Base-by-base conservation (phyloP, 2,888 invertebrate species). In the Pristionchus exspectatus region DNA sequence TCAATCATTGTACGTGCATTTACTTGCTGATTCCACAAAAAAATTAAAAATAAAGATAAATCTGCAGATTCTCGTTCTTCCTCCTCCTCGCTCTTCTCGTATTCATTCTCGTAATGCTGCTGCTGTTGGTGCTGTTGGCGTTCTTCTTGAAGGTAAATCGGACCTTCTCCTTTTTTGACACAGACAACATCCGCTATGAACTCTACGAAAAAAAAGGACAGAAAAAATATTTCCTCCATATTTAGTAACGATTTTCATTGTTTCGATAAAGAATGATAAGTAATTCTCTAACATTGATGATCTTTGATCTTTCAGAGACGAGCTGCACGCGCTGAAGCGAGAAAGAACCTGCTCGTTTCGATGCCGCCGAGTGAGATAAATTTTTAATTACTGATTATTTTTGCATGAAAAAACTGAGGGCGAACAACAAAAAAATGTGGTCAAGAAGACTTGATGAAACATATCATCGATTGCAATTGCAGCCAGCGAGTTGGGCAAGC, bases 401-500 rank as follows among this genome's bases (percentile, higher is more conserved):
- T 59, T 59, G 59, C 21, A 24, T 18, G 0, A 24, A 10, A 5
- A 16, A 59, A 18, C 59, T 3, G 7, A 59, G 21, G 12, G 9
- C 59, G 4, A 59, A 59, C 24, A 21, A 56, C 56, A 18, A 21
- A 21, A 56, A 3, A 56, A 21, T 56, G 9, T 14, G 21, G 5
- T 3, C 56, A 56, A 56, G 56, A 21, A 21, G 56, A 18, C 56
- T 56, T 21, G 18, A 21, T 56, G 56, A 56, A 56, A 5, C 56
- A 56, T 27, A 38, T 21, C 16, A 33, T 24, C 24, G 24, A 38
- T 38, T 30, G 27, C 2, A 9, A 33, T 63, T 74, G n/a, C 89
- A 90, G 91, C 87, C 44, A 90, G 87, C 33, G 91, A 91, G 30
- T 18, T 91, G 88, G 86, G 89, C 90, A 90, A 91, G 85, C 56